These are phyloP conservation scores for Eristalinus aeneus DNA, from an alignment of 2,888 invertebrate genomes.

Conservation along the genomic window DNA sequence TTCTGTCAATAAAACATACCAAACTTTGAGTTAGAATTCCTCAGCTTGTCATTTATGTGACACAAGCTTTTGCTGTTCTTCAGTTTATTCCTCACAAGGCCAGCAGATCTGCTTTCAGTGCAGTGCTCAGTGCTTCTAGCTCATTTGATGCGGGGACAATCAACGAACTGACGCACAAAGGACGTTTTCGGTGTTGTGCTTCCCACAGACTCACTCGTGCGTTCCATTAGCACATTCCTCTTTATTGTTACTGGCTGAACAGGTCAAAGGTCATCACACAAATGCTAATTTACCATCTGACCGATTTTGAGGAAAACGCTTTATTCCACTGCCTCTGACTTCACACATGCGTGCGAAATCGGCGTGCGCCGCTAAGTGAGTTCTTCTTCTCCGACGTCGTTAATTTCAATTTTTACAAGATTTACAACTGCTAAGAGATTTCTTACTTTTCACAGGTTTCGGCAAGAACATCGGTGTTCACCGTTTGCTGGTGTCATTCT, in stretches of 20 bases:
- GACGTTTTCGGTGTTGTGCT: neutral
- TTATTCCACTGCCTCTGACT: neutral
- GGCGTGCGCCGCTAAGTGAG: neutral
- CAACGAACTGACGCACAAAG: neutral
- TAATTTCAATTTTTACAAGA: neutral
- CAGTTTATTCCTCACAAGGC: no score
- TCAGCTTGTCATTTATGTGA: no score
- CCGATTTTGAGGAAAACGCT: neutral
- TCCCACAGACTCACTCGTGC: neutral
- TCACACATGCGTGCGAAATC: neutral
- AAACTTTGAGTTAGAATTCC: no score
- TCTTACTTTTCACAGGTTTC: conserved; percentile 78
- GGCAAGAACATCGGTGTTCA: conserved; percentile 81
- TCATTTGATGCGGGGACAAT: no score
- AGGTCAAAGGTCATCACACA: neutral
- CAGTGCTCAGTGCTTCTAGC: no score
- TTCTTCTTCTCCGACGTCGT: neutral
- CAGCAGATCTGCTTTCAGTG: no score
- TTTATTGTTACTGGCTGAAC: no score
- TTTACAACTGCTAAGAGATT: neutral
- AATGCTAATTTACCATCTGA: neutral
- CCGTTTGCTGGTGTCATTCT: conserved; percentile 81
- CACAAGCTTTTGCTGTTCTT: no score
- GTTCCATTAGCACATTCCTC: neutral
- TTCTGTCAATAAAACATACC: no score